Evolutionary conservation across 1,140 invertebrate species (phyloP), one percentile per base, ranked within the genome.

Genomic region (Macrostomum lignano): DNA sequence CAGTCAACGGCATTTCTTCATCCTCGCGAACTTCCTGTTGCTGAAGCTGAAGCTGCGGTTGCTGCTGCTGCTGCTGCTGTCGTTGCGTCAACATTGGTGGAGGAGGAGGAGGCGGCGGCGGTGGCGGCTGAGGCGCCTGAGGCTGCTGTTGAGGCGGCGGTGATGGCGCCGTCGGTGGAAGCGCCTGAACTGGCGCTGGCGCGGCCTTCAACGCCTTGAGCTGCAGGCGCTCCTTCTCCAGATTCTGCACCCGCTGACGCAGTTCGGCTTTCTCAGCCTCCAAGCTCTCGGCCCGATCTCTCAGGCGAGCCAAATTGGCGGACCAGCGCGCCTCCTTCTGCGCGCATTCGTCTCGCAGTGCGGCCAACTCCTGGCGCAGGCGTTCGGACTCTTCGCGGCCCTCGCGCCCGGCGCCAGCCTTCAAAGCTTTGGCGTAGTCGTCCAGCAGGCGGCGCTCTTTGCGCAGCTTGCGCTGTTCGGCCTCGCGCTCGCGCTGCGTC

Each of bases 271-370:
- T 73, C 42, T 77, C 73, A 40, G 68, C 67, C 49, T 74, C 73
- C 21, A 72, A 49, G 21, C 67, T 61, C 47, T 74, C 70, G 7
- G 79, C 55, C 48, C 74, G 71, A 43, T 71, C 72, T 31, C 72
- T 64, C 2, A 76, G 58, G 34, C 74, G 61, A 3, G 71, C 68
- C 43, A 71, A 70, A 3, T 63, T 66, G 1, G 72, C 66, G 10
- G 68, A 67, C 55, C 72, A 72, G 44, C 70, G 66, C 10, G 65
- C 64, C 44, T 79, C 75, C 51, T 74, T 76, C 19, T 67, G 49
- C 45, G 65, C 68, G 21, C 72, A 55, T 41, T 77, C 70, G 42
- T 73, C 67, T 46, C 66, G 67, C 0, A 74, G 48, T 23, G 68
- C 58, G 21, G 61, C 60, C 21, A 76, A 44, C 53, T 74, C 62